phyloP scores from a whole-genome alignment of 1,140 invertebrate genomes.

The Prorops nasuta region DNA sequence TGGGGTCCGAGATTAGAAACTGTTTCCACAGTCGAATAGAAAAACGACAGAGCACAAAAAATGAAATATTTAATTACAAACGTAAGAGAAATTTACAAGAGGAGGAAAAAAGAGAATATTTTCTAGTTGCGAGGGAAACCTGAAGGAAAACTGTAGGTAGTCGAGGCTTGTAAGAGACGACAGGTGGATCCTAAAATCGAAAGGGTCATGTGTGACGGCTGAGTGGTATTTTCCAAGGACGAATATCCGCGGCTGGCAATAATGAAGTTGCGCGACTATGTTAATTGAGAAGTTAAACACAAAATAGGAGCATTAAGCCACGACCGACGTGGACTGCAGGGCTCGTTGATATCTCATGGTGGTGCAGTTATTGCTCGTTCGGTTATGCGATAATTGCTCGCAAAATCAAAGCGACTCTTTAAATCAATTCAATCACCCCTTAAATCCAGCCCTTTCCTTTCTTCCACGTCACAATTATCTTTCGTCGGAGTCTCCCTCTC shows the following conservation, averaged over 20 bases:
- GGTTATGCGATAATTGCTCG: conserved; percentile 41
- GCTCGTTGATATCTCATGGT: conserved; percentile 39
- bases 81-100: too few species aligned
- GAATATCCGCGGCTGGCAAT: conserved; percentile 31
- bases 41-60: too few species aligned
- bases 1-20: too few species aligned
- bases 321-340: conserved; percentile 21
- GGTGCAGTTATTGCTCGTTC: conserved; percentile 39
- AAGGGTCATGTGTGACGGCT: conserved; percentile 19
- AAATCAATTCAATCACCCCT: conserved; percentile 40
- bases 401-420: conserved; percentile 38
- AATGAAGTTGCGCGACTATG: conserved; percentile 47
- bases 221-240: conserved; percentile 27
- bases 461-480: conserved; percentile 22
- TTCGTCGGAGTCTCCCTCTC: conserved; percentile 27
- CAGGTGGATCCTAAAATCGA: conserved; percentile 27
- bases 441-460: conserved; percentile 5
- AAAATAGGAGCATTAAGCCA: conserved; percentile 49
- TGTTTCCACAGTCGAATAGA: conserved; percentile 10
- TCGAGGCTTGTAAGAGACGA: too few species aligned
- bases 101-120: too few species aligned
- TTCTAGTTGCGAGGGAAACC: too few species aligned
- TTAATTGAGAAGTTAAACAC: conserved; percentile 53
- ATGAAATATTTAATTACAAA: too few species aligned
- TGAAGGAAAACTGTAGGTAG: too few species aligned